Percentiles rank a stretch among this genome's conserved stretches.
Conservation (phyloP, 2,113 vertebrate genomes). For the Myanophis thanlyinensis region DNA sequence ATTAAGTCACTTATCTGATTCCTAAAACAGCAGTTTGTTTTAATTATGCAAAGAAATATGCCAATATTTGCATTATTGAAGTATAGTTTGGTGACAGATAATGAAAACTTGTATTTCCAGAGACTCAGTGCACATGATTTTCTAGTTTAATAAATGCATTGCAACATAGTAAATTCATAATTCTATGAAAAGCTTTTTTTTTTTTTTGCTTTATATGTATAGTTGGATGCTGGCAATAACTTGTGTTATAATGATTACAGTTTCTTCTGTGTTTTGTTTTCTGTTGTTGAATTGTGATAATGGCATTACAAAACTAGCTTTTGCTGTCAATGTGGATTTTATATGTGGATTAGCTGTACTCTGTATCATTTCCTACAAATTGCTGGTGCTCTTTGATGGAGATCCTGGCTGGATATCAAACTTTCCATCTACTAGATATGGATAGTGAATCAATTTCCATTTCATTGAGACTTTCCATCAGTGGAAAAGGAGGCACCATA, state of each 20-base stretch:
- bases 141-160: background rate
- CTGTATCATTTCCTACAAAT: background rate
- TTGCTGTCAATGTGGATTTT: background rate
- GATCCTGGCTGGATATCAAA: background rate
- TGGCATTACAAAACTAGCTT: constrained; percentile 4
- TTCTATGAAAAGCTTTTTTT: background rate
- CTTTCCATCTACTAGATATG: background rate
- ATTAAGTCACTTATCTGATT: background rate
- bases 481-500: background rate
- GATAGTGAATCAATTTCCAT: background rate
- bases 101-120: background rate
- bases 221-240: background rate
- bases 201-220: background rate
- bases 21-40: background rate
- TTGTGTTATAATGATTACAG: background rate
- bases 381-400: background rate
- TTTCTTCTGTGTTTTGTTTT: constrained; percentile 1
- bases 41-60: background rate
- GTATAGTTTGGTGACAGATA: background rate
- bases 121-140: background rate
- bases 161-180: background rate
- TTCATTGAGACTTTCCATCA: background rate
- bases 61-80: background rate
- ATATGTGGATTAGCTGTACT: background rate
- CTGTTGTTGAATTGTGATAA: background rate